Percentiles rank a stretch among this genome's conserved stretches.
phyloP scores from a whole-genome alignment of 2,797 vertebrate species.

The Neoniphon sammara region DNA sequence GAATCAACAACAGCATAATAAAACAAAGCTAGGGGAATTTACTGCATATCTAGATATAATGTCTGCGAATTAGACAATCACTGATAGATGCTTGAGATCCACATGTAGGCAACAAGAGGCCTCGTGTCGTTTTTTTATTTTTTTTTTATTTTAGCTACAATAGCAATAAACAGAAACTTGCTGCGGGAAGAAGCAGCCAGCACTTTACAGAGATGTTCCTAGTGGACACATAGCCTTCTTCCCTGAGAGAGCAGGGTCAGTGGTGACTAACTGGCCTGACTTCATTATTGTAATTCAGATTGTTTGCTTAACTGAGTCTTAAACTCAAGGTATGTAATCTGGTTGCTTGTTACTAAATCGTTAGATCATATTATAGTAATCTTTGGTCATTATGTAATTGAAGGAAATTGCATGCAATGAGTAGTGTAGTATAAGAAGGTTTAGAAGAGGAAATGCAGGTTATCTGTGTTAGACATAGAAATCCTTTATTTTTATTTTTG shows the following conservation, averaged over 20 bases:
- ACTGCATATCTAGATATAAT: too few species aligned
- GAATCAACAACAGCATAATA: too few species aligned
- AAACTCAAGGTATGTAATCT: too few species aligned
- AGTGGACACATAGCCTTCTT: background rate
- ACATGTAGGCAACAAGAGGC: too few species aligned
- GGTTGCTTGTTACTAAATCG: background rate
- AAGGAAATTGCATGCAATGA: background rate
- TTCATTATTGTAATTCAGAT: background rate
- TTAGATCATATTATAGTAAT: background rate
- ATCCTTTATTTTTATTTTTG: background rate
- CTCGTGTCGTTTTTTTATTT: too few species aligned
- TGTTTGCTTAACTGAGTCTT: background rate
- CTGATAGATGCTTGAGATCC: too few species aligned
- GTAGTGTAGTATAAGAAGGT: constrained; percentile 5
- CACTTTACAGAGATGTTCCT: too few species aligned
- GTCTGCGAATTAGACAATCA: too few species aligned
- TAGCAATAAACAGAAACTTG: too few species aligned
- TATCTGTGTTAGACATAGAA: background rate
- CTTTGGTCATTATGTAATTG: background rate
- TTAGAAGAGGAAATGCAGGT: background rate
- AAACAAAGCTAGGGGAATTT: too few species aligned
- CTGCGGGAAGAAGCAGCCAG: background rate
- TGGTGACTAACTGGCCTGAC: background rate
- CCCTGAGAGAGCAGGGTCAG: background rate
- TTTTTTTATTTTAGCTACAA: too few species aligned